Evolutionary conservation across 2,888 invertebrate genomes (phyloP).

Genomic region (Euproctis similis): DNA sequence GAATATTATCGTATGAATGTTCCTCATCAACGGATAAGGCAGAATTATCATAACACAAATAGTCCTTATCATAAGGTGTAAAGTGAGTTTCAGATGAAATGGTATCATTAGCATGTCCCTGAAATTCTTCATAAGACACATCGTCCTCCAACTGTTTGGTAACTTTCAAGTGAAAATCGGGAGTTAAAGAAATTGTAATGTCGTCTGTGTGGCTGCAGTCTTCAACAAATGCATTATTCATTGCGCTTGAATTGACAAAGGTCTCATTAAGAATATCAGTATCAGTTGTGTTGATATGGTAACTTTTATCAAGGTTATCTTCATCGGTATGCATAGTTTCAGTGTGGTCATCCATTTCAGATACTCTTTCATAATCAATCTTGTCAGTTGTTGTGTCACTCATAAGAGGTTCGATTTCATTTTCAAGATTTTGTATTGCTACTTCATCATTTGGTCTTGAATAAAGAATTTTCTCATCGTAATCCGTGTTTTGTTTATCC

Average conservation of each 20-base stretch:
- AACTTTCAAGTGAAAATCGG: conserved; percentile 1
- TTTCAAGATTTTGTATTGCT: too few species aligned
- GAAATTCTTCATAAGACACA: conserved; percentile 1
- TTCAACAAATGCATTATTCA: conserved; percentile 57
- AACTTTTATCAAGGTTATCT: neutral
- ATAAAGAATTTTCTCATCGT: too few species aligned
- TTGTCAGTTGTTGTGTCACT: neutral
- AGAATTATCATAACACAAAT: conserved; percentile 2
- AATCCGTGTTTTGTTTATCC: too few species aligned
- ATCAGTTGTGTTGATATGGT: too few species aligned
- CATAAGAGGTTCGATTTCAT: too few species aligned
- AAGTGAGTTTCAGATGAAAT: neutral
- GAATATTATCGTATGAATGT: conserved; percentile 5
- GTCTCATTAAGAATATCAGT: conserved; percentile 20
- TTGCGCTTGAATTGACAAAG: conserved; percentile 26
- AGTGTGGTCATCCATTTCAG: neutral
- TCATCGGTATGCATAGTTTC: neutral
- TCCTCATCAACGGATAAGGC: conserved; percentile 6
- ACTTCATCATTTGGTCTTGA: too few species aligned
- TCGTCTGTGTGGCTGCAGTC: conserved; percentile 20
- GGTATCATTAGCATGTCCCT: neutral
- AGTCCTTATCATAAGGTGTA: neutral
- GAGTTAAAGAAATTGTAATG: conserved; percentile 10
- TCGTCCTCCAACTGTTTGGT: neutral
- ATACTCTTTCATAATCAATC: neutral